phyloP scores from a whole-genome alignment of 2,113 vertebrate species.

The Erythrolamprus reginae region DNA sequence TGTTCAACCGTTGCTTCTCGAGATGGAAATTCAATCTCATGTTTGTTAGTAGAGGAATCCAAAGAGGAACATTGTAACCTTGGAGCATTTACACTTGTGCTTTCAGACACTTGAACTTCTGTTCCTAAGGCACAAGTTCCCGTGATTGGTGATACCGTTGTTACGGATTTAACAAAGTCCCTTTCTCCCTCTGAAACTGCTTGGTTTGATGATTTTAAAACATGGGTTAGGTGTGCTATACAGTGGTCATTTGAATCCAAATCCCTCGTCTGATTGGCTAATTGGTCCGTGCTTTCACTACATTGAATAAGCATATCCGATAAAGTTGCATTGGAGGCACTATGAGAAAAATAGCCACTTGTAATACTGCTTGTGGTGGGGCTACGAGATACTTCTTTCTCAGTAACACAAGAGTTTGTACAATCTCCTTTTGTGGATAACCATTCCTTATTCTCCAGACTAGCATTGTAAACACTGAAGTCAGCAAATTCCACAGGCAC shows the following conservation, averaged over 20 bases:
- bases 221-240: slow-evolving; percentile 34
- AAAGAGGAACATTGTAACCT: slow-evolving; percentile 36
- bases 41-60: slow-evolving; percentile 39
- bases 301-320: slow-evolving; percentile 86
- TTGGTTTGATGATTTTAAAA: slow-evolving; percentile 57
- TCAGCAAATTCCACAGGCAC: slow-evolving; percentile 94
- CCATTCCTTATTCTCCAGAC: slow-evolving; percentile 83
- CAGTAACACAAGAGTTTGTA: slow-evolving; percentile 64
- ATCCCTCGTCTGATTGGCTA: slow-evolving; percentile 67
- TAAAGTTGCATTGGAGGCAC: slow-evolving; percentile 91
- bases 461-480: slow-evolving; percentile 95
- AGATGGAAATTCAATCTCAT: slow-evolving; percentile 44
- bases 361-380: slow-evolving; percentile 95
- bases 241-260: slow-evolving; percentile 59
- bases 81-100: slow-evolving; percentile 43
- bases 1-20: slow-evolving; percentile 65
- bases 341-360: slow-evolving; percentile 97
- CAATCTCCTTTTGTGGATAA: slow-evolving; percentile 72
- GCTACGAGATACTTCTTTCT: slow-evolving; percentile 86
- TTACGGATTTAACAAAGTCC: slow-evolving; percentile 51
- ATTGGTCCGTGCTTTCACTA: slow-evolving; percentile 90
- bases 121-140: slow-evolving; percentile 75
- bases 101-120: slow-evolving; percentile 52
- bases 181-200: slow-evolving; percentile 68
- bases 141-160: slow-evolving; percentile 42